phyloP scores from a whole-genome alignment of 1,140 invertebrate genomes.

The Drosophila sechellia region DNA sequence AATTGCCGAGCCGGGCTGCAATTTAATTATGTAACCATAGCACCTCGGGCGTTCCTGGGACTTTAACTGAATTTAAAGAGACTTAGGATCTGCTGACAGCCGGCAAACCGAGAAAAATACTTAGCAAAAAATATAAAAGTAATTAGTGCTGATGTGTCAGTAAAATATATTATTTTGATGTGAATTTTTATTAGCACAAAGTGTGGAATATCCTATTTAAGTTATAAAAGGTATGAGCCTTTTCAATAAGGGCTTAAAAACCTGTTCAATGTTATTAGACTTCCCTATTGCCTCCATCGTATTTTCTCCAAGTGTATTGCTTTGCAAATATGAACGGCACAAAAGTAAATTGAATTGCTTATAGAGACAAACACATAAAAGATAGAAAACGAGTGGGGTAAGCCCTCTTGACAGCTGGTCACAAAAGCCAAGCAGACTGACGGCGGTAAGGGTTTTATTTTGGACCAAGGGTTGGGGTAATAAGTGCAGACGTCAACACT shows the following conservation, averaged over 20 bases:
- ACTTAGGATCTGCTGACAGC: slow-evolving; percentile 19
- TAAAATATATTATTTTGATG: not conserved
- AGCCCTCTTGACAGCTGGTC: slow-evolving; percentile 71
- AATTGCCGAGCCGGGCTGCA: slow-evolving; percentile 68
- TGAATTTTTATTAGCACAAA: too few species aligned
- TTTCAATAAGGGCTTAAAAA: too few species aligned
- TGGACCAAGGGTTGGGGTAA: slow-evolving; percentile 9
- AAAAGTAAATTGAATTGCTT: slow-evolving; percentile 80
- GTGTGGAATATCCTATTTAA: too few species aligned
- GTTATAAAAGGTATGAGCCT: too few species aligned
- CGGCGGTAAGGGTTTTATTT: not conserved
- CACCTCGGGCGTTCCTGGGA: slow-evolving; percentile 61
- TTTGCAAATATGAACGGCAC: slow-evolving; percentile 47
- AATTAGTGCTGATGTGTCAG: not conserved
- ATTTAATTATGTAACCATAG: slow-evolving; percentile 83
- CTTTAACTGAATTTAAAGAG: slow-evolving; percentile 75
- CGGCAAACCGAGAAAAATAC: not conserved
- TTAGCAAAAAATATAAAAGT: not conserved
- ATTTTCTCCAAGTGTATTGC: slow-evolving; percentile 23
- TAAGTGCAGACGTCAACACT: slow-evolving; percentile 70
- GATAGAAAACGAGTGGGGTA: slow-evolving; percentile 13
- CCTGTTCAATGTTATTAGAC: too few species aligned
- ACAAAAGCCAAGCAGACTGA: slow-evolving; percentile 55
- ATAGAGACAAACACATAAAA: slow-evolving; percentile 27
- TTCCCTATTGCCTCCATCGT: not conserved